Percentiles rank a stretch among this genome's conserved stretches.
Evolutionary conservation across 2,113 vertebrate genomes (phyloP).

Genomic region (Eptesicus fuscus): DNA sequence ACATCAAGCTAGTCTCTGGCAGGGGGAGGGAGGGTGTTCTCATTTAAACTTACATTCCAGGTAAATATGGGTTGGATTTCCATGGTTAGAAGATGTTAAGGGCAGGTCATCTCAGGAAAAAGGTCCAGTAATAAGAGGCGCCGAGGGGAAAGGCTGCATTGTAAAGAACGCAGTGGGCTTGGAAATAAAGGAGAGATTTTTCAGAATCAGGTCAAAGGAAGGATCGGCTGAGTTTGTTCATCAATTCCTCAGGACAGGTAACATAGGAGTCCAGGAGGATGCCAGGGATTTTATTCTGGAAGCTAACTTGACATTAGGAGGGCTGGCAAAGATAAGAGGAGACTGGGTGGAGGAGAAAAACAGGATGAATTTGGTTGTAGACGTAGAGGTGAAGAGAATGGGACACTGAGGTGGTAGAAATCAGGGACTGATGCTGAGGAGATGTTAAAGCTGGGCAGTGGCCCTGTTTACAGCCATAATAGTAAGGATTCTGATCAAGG

Average conservation of each 20-base stretch:
- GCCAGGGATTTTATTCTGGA: neutral
- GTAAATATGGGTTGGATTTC: neutral
- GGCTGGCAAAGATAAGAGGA: neutral
- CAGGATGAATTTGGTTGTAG: neutral
- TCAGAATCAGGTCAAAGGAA: neutral
- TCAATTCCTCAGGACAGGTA: neutral
- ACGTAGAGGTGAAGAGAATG: neutral
- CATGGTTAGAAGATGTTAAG: neutral
- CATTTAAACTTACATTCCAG: neutral
- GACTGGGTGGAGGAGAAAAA: neutral
- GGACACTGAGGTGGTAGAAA: neutral
- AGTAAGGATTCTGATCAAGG: neutral
- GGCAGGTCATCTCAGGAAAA: neutral
- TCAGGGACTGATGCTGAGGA: neutral
- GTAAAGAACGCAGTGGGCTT: neutral
- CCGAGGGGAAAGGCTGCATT: neutral
- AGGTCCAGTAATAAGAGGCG: neutral
- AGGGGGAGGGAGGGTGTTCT: neutral
- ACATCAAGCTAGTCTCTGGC: neutral
- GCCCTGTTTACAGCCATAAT: neutral
- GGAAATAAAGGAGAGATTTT: neutral
- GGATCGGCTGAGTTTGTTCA: neutral
- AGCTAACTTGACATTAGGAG: neutral
- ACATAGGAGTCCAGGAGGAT: neutral
- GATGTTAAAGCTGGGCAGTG: neutral